A percentile compares a stretch with the other conserved stretches of the same genome.
phyloP scores from a whole-genome alignment of 2,888 invertebrate genomes.

The Scaptomyza flava region DNA sequence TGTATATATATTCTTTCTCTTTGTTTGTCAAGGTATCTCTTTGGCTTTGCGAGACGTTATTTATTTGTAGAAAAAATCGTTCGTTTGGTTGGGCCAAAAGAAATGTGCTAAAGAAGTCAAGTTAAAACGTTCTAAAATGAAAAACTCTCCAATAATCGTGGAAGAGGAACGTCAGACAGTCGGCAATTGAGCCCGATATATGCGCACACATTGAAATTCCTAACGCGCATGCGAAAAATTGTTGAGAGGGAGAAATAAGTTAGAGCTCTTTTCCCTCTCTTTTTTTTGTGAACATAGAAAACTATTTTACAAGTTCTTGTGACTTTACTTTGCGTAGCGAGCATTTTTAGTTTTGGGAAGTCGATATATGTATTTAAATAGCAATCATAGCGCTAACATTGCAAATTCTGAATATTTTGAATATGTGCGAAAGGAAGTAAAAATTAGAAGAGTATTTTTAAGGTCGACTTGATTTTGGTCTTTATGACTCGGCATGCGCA shows the following conservation, averaged over 20 bases:
- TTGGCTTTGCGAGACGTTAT: slow-evolving; percentile 2
- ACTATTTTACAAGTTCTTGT: background rate
- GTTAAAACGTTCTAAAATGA: slow-evolving; percentile 59
- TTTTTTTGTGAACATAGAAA: background rate
- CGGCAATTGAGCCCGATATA: slow-evolving; percentile 1
- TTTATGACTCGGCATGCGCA: too few species aligned
- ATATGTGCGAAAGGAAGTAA: background rate
- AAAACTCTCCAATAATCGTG: slow-evolving; percentile 34
- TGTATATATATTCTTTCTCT: background rate
- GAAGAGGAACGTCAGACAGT: slow-evolving; percentile 6
- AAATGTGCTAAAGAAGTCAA: slow-evolving; percentile 31
- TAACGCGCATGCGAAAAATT: slow-evolving; percentile 61
- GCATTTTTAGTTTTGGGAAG: background rate
- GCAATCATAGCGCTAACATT: background rate
- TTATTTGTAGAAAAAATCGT: background rate
- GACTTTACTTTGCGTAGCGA: too few species aligned
- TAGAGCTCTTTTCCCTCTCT: slow-evolving; percentile 1
- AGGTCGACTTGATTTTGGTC: background rate
- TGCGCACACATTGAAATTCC: slow-evolving; percentile 53
- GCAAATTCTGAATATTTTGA: background rate
- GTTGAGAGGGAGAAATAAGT: slow-evolving; percentile 19
- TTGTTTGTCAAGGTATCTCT: slow-evolving; percentile 3
- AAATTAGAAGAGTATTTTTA: background rate
- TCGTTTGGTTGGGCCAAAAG: slow-evolving; percentile 20
- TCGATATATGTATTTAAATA: background rate